Base-by-base conservation (phyloP, 2,888 invertebrate species). In the Aleiodes testaceus region DNA sequence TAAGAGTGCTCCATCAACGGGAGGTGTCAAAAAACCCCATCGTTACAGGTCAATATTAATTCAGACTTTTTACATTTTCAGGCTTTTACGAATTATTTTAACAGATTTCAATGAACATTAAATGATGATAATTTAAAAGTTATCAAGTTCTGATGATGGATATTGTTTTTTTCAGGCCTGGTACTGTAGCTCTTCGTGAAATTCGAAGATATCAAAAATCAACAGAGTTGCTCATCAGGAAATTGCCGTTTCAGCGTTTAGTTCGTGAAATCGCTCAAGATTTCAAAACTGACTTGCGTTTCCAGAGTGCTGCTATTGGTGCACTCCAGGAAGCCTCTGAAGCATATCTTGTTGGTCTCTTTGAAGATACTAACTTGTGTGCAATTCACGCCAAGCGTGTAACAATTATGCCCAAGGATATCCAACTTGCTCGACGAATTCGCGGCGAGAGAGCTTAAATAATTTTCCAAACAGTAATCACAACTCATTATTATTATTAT, bases 351-450 rank as follows among this genome's bases (percentile, higher is more conserved):
- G 97, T 97, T 74, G 97, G 97, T 75, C 90, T 98, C 72, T 98
- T 98, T 89, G 98, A 98, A 91, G 98, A 98, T 90, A 98, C 98
- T 79, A 98, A 98, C 90, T 92, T 98, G 92, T 97, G 97, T 90
- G 98, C 97, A 79, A 97, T 98, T 88, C 98, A 98, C 85, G 98
- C 97, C 82, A 97, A 97, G 89, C 93, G 97, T 83, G 97, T 98
- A 69, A 98, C 97, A 77, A 98, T 98, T 89, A 98, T 97, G 97
- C 97, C 98, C 82, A 98, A 97, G 89, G 97, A 98, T 88, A 97
- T 98, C 85, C 97, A 97, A 89, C 91, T 98, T 88, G 97, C 97
- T 74, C 93, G 97, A 88, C 93, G 97, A 91, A 98, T 98, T 89
- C 95, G 97, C 85, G 97, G 97, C 79, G 97, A 97, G 90, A 93